A percentile compares a stretch with the other conserved stretches of the same genome.
phyloP scores from a whole-genome alignment of 2,113 vertebrate species.

The Pleuronectes platessa region DNA sequence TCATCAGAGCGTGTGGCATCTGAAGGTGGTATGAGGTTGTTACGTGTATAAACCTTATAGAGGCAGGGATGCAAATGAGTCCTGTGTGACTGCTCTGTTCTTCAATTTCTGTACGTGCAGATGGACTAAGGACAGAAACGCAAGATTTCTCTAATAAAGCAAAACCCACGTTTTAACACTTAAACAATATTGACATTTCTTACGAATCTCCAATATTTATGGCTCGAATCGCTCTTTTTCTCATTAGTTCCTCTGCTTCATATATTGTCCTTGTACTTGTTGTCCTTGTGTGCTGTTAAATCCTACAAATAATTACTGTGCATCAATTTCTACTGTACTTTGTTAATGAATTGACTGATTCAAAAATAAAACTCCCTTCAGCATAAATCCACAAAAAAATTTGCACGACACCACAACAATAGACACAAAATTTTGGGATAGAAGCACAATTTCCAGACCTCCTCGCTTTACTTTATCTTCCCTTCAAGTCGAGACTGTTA shows the following conservation, averaged over 20 bases:
- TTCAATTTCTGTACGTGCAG: not conserved
- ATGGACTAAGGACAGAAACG: not conserved
- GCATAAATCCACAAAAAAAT: not conserved
- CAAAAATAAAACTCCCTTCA: not conserved
- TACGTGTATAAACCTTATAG: slow-evolving; percentile 10
- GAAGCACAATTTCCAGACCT: slow-evolving; percentile 46
- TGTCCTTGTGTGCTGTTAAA: not conserved
- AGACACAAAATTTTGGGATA: slow-evolving; percentile 28
- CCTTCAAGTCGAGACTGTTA: slow-evolving; percentile 69
- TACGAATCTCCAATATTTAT: not conserved
- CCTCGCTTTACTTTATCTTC: slow-evolving; percentile 68
- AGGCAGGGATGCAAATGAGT: not conserved
- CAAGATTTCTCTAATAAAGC: not conserved
- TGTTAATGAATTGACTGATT: not conserved
- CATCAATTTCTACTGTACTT: not conserved
- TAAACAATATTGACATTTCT: not conserved
- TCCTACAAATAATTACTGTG: too few relatives aligned
- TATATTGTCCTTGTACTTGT: not conserved
- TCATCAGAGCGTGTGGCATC: slow-evolving; percentile 38
- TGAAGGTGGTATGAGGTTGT: slow-evolving; percentile 29
- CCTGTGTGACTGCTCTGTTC: not conserved
- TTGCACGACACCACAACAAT: slow-evolving; percentile 19
- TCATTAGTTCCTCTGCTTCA: not conserved
- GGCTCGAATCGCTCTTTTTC: not conserved
- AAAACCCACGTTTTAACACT: too few relatives aligned